Evolutionary conservation across 2,888 invertebrate genomes (phyloP), one percentile per base, ranked within the genome.

Genomic region (Dynastes tityus): DNA sequence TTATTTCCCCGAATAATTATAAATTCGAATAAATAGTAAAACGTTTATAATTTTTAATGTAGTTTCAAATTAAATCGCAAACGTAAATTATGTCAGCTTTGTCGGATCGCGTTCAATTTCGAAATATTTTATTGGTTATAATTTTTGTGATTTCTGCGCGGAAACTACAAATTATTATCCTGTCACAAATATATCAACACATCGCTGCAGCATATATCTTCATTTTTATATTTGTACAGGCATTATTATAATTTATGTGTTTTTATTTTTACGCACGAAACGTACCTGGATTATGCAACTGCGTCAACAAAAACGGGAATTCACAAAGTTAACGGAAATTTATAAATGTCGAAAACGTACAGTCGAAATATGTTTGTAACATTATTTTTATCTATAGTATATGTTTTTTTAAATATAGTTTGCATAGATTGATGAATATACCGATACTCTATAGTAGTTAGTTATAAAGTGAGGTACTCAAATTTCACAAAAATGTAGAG

Each of bases 41-140:
- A 79, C 77, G 74, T 79, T 76, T 76, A 79, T 79, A 79, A 79
- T 79, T 79, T 79, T 79, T 79, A 79, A 79, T 79, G 74, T 74
- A 77, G 77, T 71, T 79, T 76, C 64, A 73, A 79, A 76, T 77
- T 73, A 76, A 79, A 79, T 77, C 73, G 73, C 70, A 76, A 76
- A 77, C 79, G 73, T 79, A 73, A 79, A 77, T 79, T 77, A 79
- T 58, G 77, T 70, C 64, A 55, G 65, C 55, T 61, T 49, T 40
- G 75, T 32, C 79, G 22, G 63, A n/a, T 67, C 29, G 45, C 76
- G 79, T 77, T 77, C 79, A 63, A 77, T 79, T 79, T 79, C 53
- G 45, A 79, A 79, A 77, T 79, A 79, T 79, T 79, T 79, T 79
- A 79, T 79, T 77, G 79, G 77, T 79, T 77, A 79, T 79, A 79